These are phyloP conservation scores for Priocnemis perturbator DNA, from an alignment of 2,888 invertebrate genomes.

Conservation along the genomic window DNA sequence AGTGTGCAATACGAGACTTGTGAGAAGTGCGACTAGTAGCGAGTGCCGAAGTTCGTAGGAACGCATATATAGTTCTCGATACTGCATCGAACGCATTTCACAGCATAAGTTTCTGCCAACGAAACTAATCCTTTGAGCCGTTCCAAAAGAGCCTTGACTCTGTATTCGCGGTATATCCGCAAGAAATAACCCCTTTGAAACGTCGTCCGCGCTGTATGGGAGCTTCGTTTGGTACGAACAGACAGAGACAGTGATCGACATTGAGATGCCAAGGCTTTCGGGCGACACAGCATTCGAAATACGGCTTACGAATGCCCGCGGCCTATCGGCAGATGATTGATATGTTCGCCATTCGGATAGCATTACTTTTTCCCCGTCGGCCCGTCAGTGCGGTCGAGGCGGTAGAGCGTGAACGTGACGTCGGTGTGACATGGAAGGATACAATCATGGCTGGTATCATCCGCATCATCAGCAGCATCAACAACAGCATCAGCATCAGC, in stretches of 20 bases:
- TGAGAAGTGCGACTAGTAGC: constrained; percentile 51
- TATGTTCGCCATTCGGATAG: constrained; percentile 53
- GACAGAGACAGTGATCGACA: constrained; percentile 34
- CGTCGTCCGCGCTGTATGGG: constrained; percentile 32
- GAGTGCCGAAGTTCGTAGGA: constrained; percentile 8
- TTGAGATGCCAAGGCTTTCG: constrained; percentile 42
- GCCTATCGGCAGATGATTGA: constrained; percentile 57
- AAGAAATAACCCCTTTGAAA: background rate
- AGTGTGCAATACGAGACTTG: constrained; percentile 50
- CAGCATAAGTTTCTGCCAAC: too few relatives aligned
- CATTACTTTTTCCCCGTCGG: constrained; percentile 38
- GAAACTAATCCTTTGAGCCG: too few relatives aligned
- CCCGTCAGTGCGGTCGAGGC: constrained; percentile 38
- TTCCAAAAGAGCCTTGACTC: too few relatives aligned
- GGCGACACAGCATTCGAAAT: constrained; percentile 42
- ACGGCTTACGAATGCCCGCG: constrained; percentile 39
- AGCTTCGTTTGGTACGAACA: constrained; percentile 21
- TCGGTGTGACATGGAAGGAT: constrained; percentile 64
- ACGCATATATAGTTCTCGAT: too few relatives aligned
- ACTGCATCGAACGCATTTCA: too few relatives aligned
- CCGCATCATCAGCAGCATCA: constrained; percentile 43
- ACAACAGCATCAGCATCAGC: background rate
- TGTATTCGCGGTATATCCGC: too few relatives aligned
- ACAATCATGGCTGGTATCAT: constrained; percentile 67
- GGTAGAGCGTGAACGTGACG: constrained; percentile 41